phyloP scores from a whole-genome alignment of 2,797 vertebrate species.

The Dendrocincla fuliginosa region DNA sequence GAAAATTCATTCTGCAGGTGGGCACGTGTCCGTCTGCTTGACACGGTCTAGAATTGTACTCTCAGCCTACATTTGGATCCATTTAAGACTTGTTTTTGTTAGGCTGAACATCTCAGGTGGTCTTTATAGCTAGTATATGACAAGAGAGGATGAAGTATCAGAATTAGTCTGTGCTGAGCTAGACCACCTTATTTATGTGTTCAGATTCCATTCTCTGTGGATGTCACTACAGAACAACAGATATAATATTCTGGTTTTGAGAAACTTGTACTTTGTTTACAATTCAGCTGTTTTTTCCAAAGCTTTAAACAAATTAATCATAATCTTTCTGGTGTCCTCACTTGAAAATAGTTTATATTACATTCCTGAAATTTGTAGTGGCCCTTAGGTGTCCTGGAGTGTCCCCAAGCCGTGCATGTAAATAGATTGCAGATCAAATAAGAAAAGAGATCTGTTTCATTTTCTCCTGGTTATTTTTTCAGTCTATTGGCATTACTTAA shows the following conservation, averaged over 20 bases:
- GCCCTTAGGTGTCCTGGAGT: background rate
- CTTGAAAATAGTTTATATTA: background rate
- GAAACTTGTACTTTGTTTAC: background rate
- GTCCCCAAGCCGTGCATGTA: background rate
- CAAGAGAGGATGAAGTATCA: background rate
- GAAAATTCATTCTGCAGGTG: background rate
- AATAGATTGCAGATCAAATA: background rate
- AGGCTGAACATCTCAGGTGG: background rate
- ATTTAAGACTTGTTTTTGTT: background rate
- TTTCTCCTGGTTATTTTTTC: background rate
- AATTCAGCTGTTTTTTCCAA: background rate
- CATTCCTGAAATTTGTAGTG: background rate
- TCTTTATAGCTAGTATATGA: background rate
- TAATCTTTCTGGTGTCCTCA: background rate
- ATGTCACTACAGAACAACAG: background rate
- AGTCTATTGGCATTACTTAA: background rate
- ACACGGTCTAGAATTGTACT: background rate
- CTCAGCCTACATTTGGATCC: background rate
- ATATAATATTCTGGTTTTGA: background rate
- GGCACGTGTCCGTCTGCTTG: background rate
- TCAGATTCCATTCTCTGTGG: background rate
- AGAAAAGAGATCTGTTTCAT: background rate
- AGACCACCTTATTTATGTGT: background rate
- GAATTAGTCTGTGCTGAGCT: background rate
- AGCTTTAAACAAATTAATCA: background rate